A percentile compares a stretch with the other conserved stretches of the same genome.
These are phyloP conservation scores for Lota lota DNA, from an alignment of 2,113 vertebrate genomes.

Conservation along the genomic window DNA sequence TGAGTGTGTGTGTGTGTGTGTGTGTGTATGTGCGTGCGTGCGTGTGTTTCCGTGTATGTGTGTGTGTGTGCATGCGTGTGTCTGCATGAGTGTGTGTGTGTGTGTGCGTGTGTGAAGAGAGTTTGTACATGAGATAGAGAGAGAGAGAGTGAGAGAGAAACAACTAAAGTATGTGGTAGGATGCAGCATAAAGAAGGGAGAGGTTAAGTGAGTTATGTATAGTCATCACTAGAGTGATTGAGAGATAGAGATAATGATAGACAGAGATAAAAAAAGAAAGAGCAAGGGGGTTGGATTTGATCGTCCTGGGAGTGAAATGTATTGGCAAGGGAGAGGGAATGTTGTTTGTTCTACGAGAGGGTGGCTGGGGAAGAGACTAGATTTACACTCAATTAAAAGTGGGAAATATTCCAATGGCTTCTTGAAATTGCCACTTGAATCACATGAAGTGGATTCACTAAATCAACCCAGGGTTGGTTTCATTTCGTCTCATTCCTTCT, in stretches of 20 bases:
- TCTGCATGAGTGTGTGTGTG: too few species aligned
- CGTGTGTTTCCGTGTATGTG: too few species aligned
- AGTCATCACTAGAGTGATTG: not conserved
- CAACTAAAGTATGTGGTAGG: not conserved
- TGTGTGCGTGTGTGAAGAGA: too few species aligned
- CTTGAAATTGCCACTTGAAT: not conserved
- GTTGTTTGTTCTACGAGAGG: slow-evolving; percentile 3
- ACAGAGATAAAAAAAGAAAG: not conserved
- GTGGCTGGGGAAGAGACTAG: not conserved
- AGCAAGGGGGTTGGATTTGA: slow-evolving; percentile 2
- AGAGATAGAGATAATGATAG: not conserved
- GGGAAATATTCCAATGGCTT: not conserved
- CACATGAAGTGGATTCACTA: not conserved
- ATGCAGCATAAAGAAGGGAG: too few species aligned
- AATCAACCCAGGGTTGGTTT: not conserved
- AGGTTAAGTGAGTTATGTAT: too few species aligned
- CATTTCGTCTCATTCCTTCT: too few species aligned
- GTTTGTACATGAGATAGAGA: not conserved
- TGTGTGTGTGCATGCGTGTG: too few species aligned
- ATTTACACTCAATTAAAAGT: not conserved
- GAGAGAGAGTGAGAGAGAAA: not conserved
- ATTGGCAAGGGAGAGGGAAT: slow-evolving; percentile 11
- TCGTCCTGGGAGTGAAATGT: not conserved
- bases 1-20: too few species aligned
- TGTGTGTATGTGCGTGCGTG: too few species aligned